A percentile compares a stretch with the other conserved stretches of the same genome.
Evolutionary conservation across 1,140 invertebrate species (phyloP).

Genomic region (Brachionus rotundiformis): DNA sequence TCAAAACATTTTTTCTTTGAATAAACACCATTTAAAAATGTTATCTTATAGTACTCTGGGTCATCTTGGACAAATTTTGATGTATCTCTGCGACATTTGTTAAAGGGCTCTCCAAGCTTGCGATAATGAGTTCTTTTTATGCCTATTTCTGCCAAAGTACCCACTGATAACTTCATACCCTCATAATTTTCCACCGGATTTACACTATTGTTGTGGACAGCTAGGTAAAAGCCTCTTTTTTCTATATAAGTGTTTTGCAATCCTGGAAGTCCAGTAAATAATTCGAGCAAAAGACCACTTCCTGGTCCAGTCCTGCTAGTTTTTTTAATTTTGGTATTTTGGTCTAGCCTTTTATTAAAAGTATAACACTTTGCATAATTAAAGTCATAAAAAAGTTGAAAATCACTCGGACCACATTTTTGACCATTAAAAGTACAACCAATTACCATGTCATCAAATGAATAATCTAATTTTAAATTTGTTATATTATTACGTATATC

Average conservation of each 20-base stretch:
- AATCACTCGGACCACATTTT: not conserved
- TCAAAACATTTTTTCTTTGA: conserved; percentile 26
- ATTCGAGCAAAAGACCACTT: conserved; percentile 30
- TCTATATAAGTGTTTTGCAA: not conserved
- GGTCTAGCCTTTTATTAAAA: not conserved
- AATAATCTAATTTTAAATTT: not conserved
- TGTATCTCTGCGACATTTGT: not conserved
- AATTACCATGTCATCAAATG: not conserved
- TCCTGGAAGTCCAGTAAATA: not conserved
- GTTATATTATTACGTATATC: not conserved
- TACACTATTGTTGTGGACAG: conserved; percentile 4
- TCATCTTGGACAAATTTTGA: not conserved
- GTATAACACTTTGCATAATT: conserved; percentile 3
- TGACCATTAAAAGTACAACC: conserved; percentile 42
- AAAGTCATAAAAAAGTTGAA: not conserved
- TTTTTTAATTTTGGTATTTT: not conserved
- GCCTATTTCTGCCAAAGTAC: not conserved
- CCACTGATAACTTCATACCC: not conserved
- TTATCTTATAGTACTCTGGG: not conserved
- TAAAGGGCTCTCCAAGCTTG: not conserved
- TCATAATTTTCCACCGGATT: conserved; percentile 14
- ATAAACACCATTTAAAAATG: not conserved
- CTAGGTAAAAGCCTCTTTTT: conserved; percentile 26
- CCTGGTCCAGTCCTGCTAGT: conserved; percentile 37
- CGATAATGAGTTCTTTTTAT: conserved; percentile 3